phyloP scores from a whole-genome alignment of 2,113 vertebrate species.

The Struthidea cinerea region DNA sequence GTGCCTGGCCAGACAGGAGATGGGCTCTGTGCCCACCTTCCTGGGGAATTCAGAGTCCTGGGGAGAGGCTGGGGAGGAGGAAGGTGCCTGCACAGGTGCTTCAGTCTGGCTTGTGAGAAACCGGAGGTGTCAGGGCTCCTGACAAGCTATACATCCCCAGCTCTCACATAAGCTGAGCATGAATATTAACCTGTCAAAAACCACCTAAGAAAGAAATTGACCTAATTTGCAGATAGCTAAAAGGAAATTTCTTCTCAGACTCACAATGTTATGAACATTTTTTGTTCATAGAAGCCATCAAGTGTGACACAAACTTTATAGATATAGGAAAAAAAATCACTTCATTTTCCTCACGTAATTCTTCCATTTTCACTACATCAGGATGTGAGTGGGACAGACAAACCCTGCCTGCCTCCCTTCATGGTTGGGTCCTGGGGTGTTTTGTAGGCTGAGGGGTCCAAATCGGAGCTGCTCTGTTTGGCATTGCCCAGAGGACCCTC shows the following conservation, averaged over 20 bases:
- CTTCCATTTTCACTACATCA: neutral
- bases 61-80: neutral
- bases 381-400: neutral
- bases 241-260: neutral
- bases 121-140: neutral
- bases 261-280: neutral
- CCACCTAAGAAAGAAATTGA: neutral
- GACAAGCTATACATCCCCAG: neutral
- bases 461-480: accelerated
- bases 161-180: neutral
- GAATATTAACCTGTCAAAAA: constrained; percentile 11
- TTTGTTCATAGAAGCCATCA: neutral
- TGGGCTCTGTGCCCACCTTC: accelerated
- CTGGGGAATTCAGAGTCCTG: accelerated
- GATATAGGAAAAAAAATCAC: neutral
- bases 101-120: neutral
- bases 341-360: neutral
- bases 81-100: neutral
- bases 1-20: neutral
- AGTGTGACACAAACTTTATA: neutral
- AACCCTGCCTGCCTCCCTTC: neutral
- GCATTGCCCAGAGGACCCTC: neutral
- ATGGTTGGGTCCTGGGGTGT: accelerated
- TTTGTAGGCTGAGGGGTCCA: neutral
- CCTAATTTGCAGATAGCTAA: neutral